Conservation (phyloP, 2,797 vertebrate species). For the Heterohyrax brucei region DNA sequence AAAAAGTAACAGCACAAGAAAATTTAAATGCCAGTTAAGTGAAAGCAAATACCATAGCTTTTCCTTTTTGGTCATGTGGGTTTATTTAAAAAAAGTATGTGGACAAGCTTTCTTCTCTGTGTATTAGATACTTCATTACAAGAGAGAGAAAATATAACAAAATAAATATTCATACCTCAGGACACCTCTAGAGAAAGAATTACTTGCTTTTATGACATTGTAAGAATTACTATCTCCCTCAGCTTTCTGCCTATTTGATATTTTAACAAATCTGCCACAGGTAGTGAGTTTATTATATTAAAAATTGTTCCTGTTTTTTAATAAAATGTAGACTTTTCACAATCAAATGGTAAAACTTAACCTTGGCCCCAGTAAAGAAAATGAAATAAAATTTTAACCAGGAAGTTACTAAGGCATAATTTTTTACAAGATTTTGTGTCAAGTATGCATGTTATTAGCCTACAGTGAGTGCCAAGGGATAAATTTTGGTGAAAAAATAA, state of each 20-base stretch:
- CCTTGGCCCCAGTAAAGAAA: conserved; percentile 76
- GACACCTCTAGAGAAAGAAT: not conserved
- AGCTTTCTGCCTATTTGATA: not conserved
- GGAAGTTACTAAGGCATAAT: conserved; percentile 81
- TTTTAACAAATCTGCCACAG: not conserved
- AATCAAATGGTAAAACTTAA: conserved; percentile 61
- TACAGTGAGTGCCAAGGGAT: not conserved
- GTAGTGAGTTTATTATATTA: not conserved
- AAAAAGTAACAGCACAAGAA: not conserved
- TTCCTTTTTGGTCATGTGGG: not conserved
- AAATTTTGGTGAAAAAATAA: no score
- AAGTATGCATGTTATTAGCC: conserved; percentile 64
- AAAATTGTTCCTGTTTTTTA: not conserved
- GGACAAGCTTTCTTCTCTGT: not conserved
- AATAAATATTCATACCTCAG: not conserved
- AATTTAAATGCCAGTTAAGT: not conserved
- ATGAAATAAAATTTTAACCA: conserved; percentile 80
- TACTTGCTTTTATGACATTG: not conserved
- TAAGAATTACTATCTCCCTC: not conserved
- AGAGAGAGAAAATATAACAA: not conserved
- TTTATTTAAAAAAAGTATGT: not conserved
- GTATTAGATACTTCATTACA: not conserved
- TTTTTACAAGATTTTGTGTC: conserved; percentile 68
- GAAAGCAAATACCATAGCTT: not conserved
- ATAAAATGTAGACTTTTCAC: conserved; percentile 52